phyloP scores from a whole-genome alignment of 2,888 invertebrate genomes.

The Callinectes sapidus region DNA sequence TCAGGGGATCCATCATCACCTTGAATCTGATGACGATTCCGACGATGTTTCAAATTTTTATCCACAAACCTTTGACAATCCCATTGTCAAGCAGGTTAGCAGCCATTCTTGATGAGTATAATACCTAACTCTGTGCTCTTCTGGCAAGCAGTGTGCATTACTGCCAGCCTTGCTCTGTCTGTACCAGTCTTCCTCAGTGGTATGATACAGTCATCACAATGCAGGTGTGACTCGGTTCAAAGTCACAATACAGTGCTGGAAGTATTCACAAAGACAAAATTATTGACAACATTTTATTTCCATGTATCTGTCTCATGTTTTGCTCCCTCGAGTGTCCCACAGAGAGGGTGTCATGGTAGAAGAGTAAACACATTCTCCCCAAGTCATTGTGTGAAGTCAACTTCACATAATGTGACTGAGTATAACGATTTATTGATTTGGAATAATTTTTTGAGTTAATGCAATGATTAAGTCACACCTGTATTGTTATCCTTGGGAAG shows the following conservation, averaged over 20 bases:
- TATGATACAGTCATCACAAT: neutral
- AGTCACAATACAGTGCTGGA: neutral
- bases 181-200: neutral
- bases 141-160: constrained; percentile 4
- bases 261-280: neutral
- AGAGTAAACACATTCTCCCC: neutral
- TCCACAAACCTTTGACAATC: constrained; percentile 58
- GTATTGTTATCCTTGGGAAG: neutral
- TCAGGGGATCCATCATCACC: constrained; percentile 61
- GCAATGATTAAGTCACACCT: neutral
- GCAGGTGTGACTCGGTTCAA: neutral
- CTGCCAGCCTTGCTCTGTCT: constrained; percentile 8
- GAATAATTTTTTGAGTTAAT: neutral
- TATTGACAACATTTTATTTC: neutral
- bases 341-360: neutral
- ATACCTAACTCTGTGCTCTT: constrained; percentile 30
- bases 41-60: constrained; percentile 67
- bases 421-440: no score
- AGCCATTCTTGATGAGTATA: constrained; percentile 35
- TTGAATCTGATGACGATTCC: constrained; percentile 65
- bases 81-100: constrained; percentile 65
- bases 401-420: neutral
- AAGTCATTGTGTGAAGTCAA: neutral
- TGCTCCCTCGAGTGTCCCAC: no score
- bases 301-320: neutral